Evolutionary conservation across 2,888 invertebrate genomes (phyloP).

Genomic region (Apodemia mormo): DNA sequence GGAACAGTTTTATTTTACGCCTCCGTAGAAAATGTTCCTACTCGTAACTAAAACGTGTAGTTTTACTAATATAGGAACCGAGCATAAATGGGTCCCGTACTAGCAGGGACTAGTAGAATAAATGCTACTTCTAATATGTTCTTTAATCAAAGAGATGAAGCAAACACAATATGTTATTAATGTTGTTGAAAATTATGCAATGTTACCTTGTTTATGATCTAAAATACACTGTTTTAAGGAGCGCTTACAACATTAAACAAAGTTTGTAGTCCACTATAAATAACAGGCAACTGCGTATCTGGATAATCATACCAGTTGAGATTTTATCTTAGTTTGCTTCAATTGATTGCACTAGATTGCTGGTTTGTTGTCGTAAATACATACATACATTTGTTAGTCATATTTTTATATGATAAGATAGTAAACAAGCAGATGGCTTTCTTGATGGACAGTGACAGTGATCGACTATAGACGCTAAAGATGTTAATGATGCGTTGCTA

Average conservation of each 20-base stretch:
- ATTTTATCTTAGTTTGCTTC: neutral
- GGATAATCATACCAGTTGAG: constrained; percentile 9
- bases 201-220: constrained; percentile 1
- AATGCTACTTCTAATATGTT: no score
- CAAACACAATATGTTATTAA: neutral
- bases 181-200: constrained; percentile 8
- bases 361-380: neutral
- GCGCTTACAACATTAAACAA: constrained; percentile 14
- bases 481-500: no score
- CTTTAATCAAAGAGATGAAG: neutral
- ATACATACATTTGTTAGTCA: neutral
- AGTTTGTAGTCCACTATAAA: constrained; percentile 13
- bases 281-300: neutral
- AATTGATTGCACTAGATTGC: constrained; percentile 8
- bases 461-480: no score
- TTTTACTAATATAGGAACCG: no score
- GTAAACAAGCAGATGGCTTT: no score
- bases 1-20: no score
- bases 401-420: no score
- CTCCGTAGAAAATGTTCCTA: no score
- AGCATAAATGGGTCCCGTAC: no score
- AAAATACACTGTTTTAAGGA: constrained; percentile 8
- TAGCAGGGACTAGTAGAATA: no score
- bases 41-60: no score
- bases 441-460: no score